Base-by-base conservation (phyloP, 2,888 invertebrate species). In the Antitype chi region DNA sequence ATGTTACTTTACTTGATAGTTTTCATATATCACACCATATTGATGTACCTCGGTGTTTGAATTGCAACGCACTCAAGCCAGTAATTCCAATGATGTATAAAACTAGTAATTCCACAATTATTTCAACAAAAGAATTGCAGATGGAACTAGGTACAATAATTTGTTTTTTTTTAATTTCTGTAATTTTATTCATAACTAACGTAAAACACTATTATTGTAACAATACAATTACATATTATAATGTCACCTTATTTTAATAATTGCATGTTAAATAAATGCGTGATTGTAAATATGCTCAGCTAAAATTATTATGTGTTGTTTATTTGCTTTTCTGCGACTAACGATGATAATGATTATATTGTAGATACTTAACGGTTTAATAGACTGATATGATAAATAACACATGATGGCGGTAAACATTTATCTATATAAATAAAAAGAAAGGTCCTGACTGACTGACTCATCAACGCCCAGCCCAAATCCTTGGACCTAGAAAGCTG, bases 341-440 rank as follows among this genome's bases (percentile, higher is more conserved):
- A 60, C 15, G 38, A 47, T 57, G 28, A 64, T 82, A n/a, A 71
- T 76, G 63, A 64, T 70, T 49, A 71, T 63, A 38, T 52, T 38
- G 25, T 71, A 11, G 43, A 38, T 47, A 60, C 70, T 57, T 73
- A 67, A 25, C 55, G 55, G 49, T 73, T 73, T 83, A 68, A 47
- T 69, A 64, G 28, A 64, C 49, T 68, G 43, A 81, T 84, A 80
- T 69, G 63, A 85, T 77, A 78, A 70, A 23, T 74, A 73, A 20
- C 43, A 57, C 23, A 71, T 43, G 53, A 72, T 76, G 71, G 47
- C 59, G 23, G 55, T 59, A 67, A 70, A 55, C 59, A 67, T 32
- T 32, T n/a, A n/a, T n/a, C n/a, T n/a, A n/a, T n/a, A n/a, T n/a
- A n/a, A n/a, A n/a, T n/a, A n/a, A n/a, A n/a, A n/a, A n/a, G n/a